These are phyloP conservation scores for Ashinkailepas kermadecensis DNA, from an alignment of 2,888 invertebrate genomes.

Conservation along the genomic window DNA sequence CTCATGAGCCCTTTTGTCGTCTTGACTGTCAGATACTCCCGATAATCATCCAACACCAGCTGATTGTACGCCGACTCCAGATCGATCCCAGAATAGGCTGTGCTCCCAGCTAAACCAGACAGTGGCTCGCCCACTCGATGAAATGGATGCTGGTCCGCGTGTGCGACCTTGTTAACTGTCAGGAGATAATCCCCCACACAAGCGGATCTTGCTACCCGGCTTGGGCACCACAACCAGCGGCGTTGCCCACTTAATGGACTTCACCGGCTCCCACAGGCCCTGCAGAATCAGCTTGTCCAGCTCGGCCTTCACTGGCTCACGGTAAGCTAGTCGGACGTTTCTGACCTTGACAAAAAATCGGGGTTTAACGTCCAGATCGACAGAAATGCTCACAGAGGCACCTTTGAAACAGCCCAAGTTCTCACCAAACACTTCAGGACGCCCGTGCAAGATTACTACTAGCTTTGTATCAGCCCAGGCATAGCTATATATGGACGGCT, in stretches of 20 bases:
- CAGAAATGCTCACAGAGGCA: not conserved
- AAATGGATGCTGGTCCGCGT: not conserved
- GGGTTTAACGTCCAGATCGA: not conserved
- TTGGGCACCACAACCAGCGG: not conserved
- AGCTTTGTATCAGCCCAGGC: too few species aligned
- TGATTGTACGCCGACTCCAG: not conserved
- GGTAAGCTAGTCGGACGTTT: not conserved
- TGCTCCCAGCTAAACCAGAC: not conserved
- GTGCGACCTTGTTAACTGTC: too few species aligned
- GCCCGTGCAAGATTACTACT: not conserved
- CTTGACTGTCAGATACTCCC: not conserved
- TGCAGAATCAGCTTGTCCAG: not conserved
- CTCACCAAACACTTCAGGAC: not conserved
- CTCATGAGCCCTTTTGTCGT: not conserved
- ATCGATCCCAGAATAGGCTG: not conserved
- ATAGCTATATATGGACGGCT: not conserved
- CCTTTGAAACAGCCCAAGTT: not conserved
- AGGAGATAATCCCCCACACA: not conserved
- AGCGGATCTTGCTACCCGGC: not conserved
- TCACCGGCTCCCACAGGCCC: not conserved
- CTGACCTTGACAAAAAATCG: not conserved
- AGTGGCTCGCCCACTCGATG: not conserved
- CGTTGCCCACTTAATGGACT: not conserved
- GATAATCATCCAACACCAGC: not conserved
- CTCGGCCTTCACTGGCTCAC: not conserved